Evolutionary conservation across 2,797 vertebrate species (phyloP), one percentile per base, ranked within the genome.

Genomic region (Lindbergichthys nudifrons): DNA sequence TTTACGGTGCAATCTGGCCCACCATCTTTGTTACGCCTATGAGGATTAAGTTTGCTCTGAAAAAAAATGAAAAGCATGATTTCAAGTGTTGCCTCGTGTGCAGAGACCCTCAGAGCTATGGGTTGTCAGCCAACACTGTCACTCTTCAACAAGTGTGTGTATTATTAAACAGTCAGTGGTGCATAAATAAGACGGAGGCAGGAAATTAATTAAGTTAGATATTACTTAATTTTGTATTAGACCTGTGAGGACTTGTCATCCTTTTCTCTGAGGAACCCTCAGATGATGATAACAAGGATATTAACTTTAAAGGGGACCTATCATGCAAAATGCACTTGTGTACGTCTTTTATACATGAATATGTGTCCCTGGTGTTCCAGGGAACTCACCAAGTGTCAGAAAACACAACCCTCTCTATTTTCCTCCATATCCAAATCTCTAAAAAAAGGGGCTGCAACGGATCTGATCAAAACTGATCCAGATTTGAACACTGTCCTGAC

Each of bases 81-180:
- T 48, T 15, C 18, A 41, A 48, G 51, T 63, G 67, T 45, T 19
- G 14, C 21, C 23, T 4, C 71, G 18, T 50, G 45, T 65, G 7
- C 5, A 2, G n/a, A 48, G 21, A 47, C 50, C 53, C 48, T 19
- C 9, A 30, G 6, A 19, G 41, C 41, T 30, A n/a, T 18, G 41
- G 6, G 39, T 57, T 57, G 21, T 26, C 19, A 71, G 59, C 52
- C 21, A 26, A 36, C 32, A 36, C 32, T 7, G 32, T 36, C 32
- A 36, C 32, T 7, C 32, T 36, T 36, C 32, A 36, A 36, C 32
- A 36, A 36, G n/a, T 53, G 46, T 54, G 41, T 41, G 11, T 14
- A 36, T 52, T 82, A 56, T 62, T 50, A 65, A 45, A 65, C 65
- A 61, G 14, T 11, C 64, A 64, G 14, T 12, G 21, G 78, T 77